phyloP scores from a whole-genome alignment of 1,140 invertebrate genomes.

The Probaryconus sp. region DNA sequence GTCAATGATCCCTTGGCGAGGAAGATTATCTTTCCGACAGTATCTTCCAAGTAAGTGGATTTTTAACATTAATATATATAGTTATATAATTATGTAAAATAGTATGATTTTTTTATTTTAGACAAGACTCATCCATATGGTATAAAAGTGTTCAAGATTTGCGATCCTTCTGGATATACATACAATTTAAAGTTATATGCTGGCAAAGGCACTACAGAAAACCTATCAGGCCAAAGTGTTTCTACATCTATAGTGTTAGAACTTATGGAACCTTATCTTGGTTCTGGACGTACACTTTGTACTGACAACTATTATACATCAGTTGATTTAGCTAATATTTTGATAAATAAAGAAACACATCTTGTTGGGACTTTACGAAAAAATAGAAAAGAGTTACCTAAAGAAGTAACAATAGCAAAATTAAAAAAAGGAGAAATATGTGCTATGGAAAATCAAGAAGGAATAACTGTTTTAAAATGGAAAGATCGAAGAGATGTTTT shows the following conservation, averaged over 20 bases:
- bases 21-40: no score
- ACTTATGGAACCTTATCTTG: no score
- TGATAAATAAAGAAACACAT: slow-evolving; percentile 56
- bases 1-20: no score
- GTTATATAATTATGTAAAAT: neutral
- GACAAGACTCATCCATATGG: neutral
- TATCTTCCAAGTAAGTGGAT: no score
- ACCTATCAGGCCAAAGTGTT: no score
- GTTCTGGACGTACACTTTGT: slow-evolving; percentile 22
- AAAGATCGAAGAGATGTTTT: slow-evolving; percentile 58
- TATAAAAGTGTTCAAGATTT: neutral
- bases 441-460: slow-evolving; percentile 51
- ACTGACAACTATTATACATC: slow-evolving; percentile 64
- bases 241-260: no score
- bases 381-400: slow-evolving; percentile 48
- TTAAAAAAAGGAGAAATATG: slow-evolving; percentile 57
- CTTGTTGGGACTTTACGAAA: slow-evolving; percentile 56
- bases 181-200: no score
- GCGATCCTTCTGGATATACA: no score
- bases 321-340: slow-evolving; percentile 51
- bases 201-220: no score
- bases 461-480: slow-evolving; percentile 61
- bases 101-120: neutral
- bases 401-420: slow-evolving; percentile 56
- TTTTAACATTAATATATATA: no score